Percentiles rank a stretch among this genome's conserved stretches.
phyloP scores from a whole-genome alignment of 1,140 invertebrate genomes.

The Episyrphus balteatus region DNA sequence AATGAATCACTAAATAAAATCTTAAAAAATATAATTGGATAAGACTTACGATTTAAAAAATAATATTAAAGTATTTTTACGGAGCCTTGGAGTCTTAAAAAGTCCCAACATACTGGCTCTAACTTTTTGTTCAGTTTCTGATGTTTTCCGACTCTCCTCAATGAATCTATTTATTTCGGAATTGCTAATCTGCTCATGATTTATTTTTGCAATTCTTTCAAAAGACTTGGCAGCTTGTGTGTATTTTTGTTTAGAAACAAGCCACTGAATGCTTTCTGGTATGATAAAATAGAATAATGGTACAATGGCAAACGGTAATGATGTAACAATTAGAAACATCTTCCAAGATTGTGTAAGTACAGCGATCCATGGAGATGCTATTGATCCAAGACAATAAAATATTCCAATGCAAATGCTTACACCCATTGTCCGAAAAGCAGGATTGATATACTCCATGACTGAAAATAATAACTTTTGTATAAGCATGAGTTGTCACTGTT shows the following conservation, averaged over 20 bases:
- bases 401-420: conserved; percentile 44
- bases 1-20: background rate
- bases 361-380: conserved; percentile 42
- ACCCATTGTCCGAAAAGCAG: conserved; percentile 41
- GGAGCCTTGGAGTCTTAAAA: conserved; percentile 38
- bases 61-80: conserved; percentile 39
- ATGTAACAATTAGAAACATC: conserved; percentile 36
- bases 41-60: conserved; percentile 43
- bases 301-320: conserved; percentile 37
- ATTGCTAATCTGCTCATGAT: no score
- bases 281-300: conserved; percentile 37
- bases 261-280: conserved; percentile 48
- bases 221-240: conserved; percentile 41
- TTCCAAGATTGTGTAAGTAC: conserved; percentile 38
- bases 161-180: conserved; percentile 39
- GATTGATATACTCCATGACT: conserved; percentile 46
- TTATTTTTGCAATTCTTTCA: conserved; percentile 39
- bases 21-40: background rate
- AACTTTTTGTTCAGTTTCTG: no score
- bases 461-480: no score
- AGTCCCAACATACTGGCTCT: conserved; percentile 5
- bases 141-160: conserved; percentile 24
- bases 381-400: conserved; percentile 43
- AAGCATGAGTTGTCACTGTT: no score
- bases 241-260: conserved; percentile 40